These are phyloP conservation scores for Drosophila vallismaia DNA, from an alignment of 2,888 invertebrate genomes.

Conservation along the genomic window DNA sequence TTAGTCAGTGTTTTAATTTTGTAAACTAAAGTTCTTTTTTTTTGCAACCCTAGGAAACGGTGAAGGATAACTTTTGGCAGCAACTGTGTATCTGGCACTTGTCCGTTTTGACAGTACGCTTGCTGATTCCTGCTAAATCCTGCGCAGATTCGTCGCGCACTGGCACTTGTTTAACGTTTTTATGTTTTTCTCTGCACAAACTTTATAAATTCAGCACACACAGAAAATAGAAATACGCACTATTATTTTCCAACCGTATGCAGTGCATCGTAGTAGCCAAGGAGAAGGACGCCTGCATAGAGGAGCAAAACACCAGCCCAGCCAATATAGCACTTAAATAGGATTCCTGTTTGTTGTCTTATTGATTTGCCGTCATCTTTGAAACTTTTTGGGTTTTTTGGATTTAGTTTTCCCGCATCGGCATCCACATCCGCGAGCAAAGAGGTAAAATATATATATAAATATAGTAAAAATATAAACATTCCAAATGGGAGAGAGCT, in stretches of 20 bases:
- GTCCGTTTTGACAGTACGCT: slow-evolving; percentile 34
- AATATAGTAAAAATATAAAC: slow-evolving; percentile 9
- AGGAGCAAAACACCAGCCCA: slow-evolving; percentile 3
- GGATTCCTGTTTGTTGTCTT: slow-evolving; percentile 38
- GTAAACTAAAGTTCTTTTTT: not conserved
- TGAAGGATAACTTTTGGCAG: slow-evolving; percentile 10
- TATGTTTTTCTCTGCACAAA: slow-evolving; percentile 53
- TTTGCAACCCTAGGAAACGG: not conserved
- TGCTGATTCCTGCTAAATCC: slow-evolving; percentile 11
- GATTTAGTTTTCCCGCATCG: slow-evolving; percentile 14
- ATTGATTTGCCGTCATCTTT: slow-evolving; percentile 47
- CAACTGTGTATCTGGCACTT: slow-evolving; percentile 22
- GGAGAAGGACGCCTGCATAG: not conserved
- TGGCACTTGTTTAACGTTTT: slow-evolving; percentile 69
- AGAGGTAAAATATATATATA: slow-evolving; percentile 21
- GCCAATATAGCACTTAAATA: slow-evolving; percentile 15
- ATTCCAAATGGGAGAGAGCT: slow-evolving; percentile 4
- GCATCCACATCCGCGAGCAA: slow-evolving; percentile 1
- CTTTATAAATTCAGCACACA: slow-evolving; percentile 44
- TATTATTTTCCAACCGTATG: slow-evolving; percentile 15
- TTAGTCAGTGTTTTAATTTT: not conserved
- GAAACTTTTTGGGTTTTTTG: slow-evolving; percentile 18
- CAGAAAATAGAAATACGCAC: slow-evolving; percentile 19
- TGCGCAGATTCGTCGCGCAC: slow-evolving; percentile 44
- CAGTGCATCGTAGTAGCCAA: slow-evolving; percentile 1